These are phyloP conservation scores for Mya arenaria DNA, from an alignment of 1,140 invertebrate genomes.

Conservation along the genomic window DNA sequence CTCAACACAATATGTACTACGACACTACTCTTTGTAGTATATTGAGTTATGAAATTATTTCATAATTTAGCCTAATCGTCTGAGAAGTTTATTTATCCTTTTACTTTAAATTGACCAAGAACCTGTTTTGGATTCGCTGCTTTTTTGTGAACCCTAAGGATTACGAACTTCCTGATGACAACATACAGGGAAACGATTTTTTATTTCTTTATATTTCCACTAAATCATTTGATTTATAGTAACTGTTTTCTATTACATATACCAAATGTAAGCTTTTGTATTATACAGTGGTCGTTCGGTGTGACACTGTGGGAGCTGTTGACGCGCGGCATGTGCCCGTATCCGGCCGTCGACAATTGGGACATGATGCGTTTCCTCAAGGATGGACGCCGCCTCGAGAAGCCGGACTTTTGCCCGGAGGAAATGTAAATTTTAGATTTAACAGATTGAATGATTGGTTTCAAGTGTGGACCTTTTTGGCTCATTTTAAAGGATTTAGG, in stretches of 20 bases:
- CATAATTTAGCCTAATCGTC: not conserved
- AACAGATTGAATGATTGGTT: not conserved
- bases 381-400: conserved; percentile 92
- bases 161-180: too few species aligned
- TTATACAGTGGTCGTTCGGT: conserved; percentile 94
- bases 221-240: not conserved
- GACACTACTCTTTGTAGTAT: not conserved
- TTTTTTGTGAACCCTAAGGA: too few species aligned
- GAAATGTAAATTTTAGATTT: conserved; percentile 71
- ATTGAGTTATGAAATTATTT: not conserved
- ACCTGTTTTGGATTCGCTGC: too few species aligned
- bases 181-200: too few species aligned
- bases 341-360: conserved; percentile 95
- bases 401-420: conserved; percentile 94
- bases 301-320: conserved; percentile 96
- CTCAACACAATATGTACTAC: not conserved
- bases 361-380: conserved; percentile 93
- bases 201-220: not conserved
- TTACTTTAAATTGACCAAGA: not conserved
- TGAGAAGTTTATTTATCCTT: not conserved
- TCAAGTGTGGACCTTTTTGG: too few species aligned
- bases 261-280: not conserved
- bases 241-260: not conserved
- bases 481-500: too few species aligned
- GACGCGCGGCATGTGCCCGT: conserved; percentile 93